phyloP scores from a whole-genome alignment of 2,113 vertebrate species.

The Oenanthe oenanthe region DNA sequence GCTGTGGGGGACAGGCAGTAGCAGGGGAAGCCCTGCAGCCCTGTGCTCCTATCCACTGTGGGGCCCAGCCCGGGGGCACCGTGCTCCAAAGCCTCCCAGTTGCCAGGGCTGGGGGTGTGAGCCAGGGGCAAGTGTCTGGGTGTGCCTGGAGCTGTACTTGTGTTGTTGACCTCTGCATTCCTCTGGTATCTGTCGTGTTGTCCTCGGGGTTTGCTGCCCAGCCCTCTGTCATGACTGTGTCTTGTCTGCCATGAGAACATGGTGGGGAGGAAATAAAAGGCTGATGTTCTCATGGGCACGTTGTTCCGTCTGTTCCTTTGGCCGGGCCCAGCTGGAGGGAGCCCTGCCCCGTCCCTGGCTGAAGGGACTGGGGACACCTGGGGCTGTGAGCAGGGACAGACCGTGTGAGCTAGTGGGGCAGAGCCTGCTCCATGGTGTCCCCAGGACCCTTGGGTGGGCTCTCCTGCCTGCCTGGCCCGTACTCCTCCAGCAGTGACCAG shows the following conservation, averaged over 20 bases:
- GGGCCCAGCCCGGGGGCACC: background rate
- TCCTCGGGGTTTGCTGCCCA: background rate
- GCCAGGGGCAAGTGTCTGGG: background rate
- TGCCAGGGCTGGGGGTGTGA: background rate
- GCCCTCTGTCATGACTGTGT: background rate
- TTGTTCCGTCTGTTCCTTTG: constrained; percentile 36
- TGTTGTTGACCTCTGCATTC: background rate
- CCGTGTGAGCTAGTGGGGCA: background rate
- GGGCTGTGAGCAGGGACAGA: background rate
- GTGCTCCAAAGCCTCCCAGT: background rate
- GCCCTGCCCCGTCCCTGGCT: background rate
- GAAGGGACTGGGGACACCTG: background rate
- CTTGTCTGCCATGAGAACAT: background rate
- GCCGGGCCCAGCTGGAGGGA: background rate
- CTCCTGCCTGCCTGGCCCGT: background rate
- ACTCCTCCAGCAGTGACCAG: background rate
- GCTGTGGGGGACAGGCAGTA: rapidly evolving
- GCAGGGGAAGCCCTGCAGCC: background rate
- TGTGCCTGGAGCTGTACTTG: background rate
- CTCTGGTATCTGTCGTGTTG: background rate
- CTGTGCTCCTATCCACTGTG: background rate
- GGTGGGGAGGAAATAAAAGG: constrained; percentile 48
- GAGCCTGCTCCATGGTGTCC: background rate
- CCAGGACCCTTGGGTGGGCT: background rate
- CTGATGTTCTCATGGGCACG: constrained; percentile 25